Conservation (phyloP, 1,140 invertebrate genomes). For the Eurosta solidaginis region DNA sequence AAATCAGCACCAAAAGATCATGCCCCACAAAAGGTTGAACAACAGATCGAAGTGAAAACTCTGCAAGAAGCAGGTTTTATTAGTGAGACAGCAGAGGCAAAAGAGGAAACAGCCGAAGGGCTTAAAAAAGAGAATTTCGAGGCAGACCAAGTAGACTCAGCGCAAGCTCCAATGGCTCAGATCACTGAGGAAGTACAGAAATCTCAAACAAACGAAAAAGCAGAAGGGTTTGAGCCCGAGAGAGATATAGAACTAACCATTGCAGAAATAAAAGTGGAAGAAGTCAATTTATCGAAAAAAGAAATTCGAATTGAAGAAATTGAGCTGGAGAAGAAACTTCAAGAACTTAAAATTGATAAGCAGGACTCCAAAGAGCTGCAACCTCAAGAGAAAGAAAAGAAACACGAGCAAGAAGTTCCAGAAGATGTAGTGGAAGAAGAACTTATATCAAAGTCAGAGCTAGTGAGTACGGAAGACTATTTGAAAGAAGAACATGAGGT, state of each 20-base stretch:
- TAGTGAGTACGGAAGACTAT: background rate
- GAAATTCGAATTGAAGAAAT: too few relatives aligned
- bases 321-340: background rate
- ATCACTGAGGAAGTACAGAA: background rate
- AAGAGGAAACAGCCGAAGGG: too few relatives aligned
- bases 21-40: too few relatives aligned
- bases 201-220: constrained; percentile 10
- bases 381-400: constrained; percentile 29
- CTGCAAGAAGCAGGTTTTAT: background rate
- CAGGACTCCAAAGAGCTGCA: constrained; percentile 37
- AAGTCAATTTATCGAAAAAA: too few relatives aligned
- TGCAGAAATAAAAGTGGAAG: constrained; percentile 34
- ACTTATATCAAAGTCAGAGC: constrained; percentile 31
- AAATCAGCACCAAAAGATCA: background rate
- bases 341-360: background rate
- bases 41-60: constrained; percentile 7
- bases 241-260: background rate
- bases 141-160: constrained; percentile 34
- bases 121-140: background rate
- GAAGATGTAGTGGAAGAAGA: constrained; percentile 34
- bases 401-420: constrained; percentile 27
- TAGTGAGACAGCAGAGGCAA: constrained; percentile 32
- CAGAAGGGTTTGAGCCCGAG: background rate
- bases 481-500: constrained; percentile 36
- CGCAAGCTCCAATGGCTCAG: background rate